phyloP scores from a whole-genome alignment of 2,797 vertebrate species.

The Esox lucius region DNA sequence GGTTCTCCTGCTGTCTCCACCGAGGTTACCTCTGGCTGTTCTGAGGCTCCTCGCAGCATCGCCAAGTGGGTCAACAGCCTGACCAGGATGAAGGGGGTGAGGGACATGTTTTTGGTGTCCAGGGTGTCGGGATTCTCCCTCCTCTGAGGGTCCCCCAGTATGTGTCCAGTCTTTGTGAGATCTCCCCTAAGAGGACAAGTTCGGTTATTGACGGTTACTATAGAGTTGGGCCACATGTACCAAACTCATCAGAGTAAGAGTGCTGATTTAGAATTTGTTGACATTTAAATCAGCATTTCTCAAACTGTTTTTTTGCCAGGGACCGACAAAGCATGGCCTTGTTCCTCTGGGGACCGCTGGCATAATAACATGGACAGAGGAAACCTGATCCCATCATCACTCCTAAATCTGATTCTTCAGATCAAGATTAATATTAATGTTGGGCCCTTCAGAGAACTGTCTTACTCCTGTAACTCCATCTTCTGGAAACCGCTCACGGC shows the following conservation, averaged over 20 bases:
- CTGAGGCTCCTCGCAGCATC: constrained; percentile 81
- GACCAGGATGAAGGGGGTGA: constrained; percentile 73
- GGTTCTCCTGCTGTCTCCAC: too few species aligned
- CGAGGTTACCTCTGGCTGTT: constrained; percentile 73
- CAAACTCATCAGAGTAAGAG: too few species aligned
- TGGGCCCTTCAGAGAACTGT: neutral
- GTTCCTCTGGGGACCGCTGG: too few species aligned
- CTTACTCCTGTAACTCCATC: neutral
- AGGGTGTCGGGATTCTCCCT: constrained; percentile 65
- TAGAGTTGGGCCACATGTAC: too few species aligned
- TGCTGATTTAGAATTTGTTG: too few species aligned
- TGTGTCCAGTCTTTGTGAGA: constrained; percentile 85
- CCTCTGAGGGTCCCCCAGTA: constrained; percentile 73
- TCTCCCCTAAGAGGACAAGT: constrained; percentile 66
- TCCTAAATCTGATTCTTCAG: neutral
- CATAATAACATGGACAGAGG: too few species aligned
- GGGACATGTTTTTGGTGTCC: constrained; percentile 81
- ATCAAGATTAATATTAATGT: neutral
- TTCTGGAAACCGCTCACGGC: constrained; percentile 19
- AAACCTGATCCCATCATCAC: too few species aligned
- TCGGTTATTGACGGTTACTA: neutral
- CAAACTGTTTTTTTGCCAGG: too few species aligned
- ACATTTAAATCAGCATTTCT: too few species aligned
- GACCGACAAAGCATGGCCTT: too few species aligned
- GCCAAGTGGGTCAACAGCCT: constrained; percentile 87